Evolutionary conservation across 2,888 invertebrate genomes (phyloP).

Genomic region (Embidobia sp.): DNA sequence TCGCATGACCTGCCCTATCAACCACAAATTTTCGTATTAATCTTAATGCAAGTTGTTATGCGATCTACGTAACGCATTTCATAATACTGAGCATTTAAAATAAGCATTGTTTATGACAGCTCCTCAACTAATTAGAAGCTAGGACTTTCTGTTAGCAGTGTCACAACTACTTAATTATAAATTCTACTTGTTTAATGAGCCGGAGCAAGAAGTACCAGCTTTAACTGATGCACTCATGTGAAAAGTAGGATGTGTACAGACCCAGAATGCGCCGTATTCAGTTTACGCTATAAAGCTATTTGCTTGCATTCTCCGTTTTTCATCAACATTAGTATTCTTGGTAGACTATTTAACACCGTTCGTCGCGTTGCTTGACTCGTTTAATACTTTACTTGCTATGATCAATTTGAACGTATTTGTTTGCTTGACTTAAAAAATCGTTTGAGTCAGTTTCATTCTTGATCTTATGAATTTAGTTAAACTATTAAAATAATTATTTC

Average conservation of each 20-base stretch:
- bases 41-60: slow-evolving; percentile 25
- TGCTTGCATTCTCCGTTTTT: slow-evolving; percentile 46
- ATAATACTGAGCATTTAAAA: slow-evolving; percentile 40
- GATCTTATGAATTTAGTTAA: no score
- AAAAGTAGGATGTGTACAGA: slow-evolving; percentile 43
- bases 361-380: slow-evolving; percentile 18
- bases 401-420: slow-evolving; percentile 21
- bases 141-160: slow-evolving; percentile 55
- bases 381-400: slow-evolving; percentile 16
- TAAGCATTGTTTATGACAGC: slow-evolving; percentile 53
- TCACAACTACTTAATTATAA: slow-evolving; percentile 62
- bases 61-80: slow-evolving; percentile 35
- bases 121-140: slow-evolving; percentile 49
- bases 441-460: no score
- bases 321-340: slow-evolving; percentile 41
- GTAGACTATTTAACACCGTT: slow-evolving; percentile 21
- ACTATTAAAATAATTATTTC: no score
- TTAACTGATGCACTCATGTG: slow-evolving; percentile 56
- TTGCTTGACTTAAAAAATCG: background rate
- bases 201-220: slow-evolving; percentile 53
- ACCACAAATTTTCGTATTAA: no score
- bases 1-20: no score
- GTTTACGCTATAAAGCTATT: slow-evolving; percentile 34
- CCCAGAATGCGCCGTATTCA: slow-evolving; percentile 33
- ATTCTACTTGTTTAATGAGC: slow-evolving; percentile 59